Percentiles rank a stretch among this genome's conserved stretches.
Evolutionary conservation across 2,113 vertebrate species (phyloP).

Genomic region (Megalops atlanticus): DNA sequence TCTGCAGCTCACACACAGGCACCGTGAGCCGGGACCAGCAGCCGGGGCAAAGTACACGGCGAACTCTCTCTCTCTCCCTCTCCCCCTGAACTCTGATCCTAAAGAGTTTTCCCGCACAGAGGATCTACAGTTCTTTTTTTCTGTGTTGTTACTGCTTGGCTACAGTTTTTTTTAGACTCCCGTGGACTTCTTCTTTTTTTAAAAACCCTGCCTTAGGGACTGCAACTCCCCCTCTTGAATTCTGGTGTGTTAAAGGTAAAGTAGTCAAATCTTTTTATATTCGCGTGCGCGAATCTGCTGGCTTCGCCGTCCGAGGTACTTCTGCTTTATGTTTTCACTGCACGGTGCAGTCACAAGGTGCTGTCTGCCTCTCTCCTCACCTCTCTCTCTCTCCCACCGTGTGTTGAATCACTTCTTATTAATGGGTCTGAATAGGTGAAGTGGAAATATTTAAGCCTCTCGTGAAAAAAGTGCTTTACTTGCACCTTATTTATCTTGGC

Average conservation of each 20-base stretch:
- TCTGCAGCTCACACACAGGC: too few species aligned
- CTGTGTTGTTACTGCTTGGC: background rate
- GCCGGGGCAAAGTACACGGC: constrained; percentile 29
- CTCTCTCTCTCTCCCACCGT: background rate
- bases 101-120: background rate
- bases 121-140: constrained; percentile 15
- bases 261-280: background rate
- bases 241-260: constrained; percentile 24
- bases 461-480: background rate
- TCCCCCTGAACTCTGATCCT: background rate
- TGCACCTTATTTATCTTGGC: constrained; percentile 10
- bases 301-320: background rate
- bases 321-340: constrained; percentile 12
- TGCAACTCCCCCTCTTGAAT: background rate
- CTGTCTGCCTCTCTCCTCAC: background rate
- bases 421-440: constrained; percentile 9
- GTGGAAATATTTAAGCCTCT: constrained; percentile 24
- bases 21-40: background rate
- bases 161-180: background rate
- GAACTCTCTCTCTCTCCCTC: background rate
- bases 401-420: constrained; percentile 9
- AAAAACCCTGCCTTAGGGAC: constrained; percentile 14
- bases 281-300: background rate
- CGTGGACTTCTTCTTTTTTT: background rate
- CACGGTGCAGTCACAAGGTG: background rate